Evolutionary conservation across 2,113 vertebrate species (phyloP).

Genomic region (Gobius niger): DNA sequence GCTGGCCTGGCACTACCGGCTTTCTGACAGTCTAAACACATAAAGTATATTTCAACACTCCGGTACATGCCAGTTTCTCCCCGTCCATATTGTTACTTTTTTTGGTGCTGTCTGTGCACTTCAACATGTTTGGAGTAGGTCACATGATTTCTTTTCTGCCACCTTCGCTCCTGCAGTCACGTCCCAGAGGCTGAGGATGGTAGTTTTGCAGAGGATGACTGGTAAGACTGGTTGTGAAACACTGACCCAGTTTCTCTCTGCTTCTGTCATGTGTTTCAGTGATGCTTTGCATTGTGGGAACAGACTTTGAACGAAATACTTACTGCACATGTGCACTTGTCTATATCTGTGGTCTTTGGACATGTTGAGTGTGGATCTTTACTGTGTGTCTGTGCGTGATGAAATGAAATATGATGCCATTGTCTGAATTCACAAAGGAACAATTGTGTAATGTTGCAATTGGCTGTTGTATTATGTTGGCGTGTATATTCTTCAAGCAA

Average conservation of each 20-base stretch:
- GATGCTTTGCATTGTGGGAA: slow-evolving; percentile 68
- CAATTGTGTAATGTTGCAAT: background rate
- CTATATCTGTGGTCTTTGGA: slow-evolving; percentile 26
- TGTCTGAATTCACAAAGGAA: background rate
- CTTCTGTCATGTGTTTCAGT: slow-evolving; percentile 69
- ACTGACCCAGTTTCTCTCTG: slow-evolving; percentile 30
- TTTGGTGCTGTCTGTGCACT: slow-evolving; percentile 8
- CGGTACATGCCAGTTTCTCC: slow-evolving; percentile 5
- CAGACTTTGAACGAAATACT: slow-evolving; percentile 36
- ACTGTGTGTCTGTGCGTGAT: slow-evolving; percentile 24
- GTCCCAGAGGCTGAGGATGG: slow-evolving; percentile 90
- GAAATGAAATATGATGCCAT: background rate
- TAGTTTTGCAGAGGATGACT: slow-evolving; percentile 89
- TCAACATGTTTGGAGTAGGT: slow-evolving; percentile 17
- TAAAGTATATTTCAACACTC: background rate
- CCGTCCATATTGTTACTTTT: slow-evolving; percentile 3
- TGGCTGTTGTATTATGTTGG: slow-evolving; percentile 14
- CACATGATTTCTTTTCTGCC: slow-evolving; percentile 56
- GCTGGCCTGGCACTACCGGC: too few relatives aligned
- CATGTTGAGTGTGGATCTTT: slow-evolving; percentile 40
- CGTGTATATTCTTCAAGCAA: background rate
- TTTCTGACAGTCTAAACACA: too few relatives aligned
- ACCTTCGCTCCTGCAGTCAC: slow-evolving; percentile 84
- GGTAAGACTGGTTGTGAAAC: slow-evolving; percentile 82
- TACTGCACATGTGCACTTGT: slow-evolving; percentile 31